Conservation (phyloP, 2,888 invertebrate genomes). For the Synanthedon vespiformis region DNA sequence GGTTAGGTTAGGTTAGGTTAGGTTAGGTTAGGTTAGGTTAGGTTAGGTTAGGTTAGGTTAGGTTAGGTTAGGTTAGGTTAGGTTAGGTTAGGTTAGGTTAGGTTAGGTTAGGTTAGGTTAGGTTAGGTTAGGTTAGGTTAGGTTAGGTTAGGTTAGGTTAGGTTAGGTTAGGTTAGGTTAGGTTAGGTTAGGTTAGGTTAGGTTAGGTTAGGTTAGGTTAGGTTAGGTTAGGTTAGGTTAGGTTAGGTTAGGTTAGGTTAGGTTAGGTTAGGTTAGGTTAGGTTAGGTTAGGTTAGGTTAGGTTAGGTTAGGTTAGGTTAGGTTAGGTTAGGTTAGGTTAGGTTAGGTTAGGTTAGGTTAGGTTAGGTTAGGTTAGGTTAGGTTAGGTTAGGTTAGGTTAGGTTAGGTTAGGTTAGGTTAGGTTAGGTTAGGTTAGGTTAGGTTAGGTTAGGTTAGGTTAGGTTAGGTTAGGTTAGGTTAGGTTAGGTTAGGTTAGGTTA, state of each 20-base stretch:
- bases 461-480: no score
- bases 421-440: no score
- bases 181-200: neutral
- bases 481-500: no score
- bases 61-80: neutral
- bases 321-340: conserved; percentile 2
- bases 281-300: conserved; percentile 2
- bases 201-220: neutral
- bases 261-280: conserved; percentile 2
- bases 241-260: neutral
- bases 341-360: conserved; percentile 2
- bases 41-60: neutral
- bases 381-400: no score
- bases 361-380: conserved; percentile 1
- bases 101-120: neutral
- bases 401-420: no score
- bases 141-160: neutral
- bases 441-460: no score
- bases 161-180: neutral
- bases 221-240: neutral
- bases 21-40: neutral
- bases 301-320: conserved; percentile 2
- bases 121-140: neutral
- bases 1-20: neutral
- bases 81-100: neutral